Evolutionary conservation across 2,113 vertebrate species (phyloP).

Genomic region (Tyrannus savana): DNA sequence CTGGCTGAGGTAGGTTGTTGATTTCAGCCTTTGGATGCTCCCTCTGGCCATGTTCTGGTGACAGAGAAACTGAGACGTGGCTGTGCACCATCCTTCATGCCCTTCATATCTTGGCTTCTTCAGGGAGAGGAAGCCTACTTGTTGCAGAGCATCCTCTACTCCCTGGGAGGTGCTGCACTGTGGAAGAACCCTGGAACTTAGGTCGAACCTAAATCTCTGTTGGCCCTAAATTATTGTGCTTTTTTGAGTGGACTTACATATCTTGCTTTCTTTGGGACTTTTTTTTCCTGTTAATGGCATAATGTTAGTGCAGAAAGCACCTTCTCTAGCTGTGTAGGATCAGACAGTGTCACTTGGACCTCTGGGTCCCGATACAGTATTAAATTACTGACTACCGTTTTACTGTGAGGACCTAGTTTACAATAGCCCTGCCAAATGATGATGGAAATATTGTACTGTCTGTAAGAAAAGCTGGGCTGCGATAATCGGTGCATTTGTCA

Average conservation of each 20-base stretch:
- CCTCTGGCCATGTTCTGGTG: neutral
- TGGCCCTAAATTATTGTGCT: neutral
- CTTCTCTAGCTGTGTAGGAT: neutral
- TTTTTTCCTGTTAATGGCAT: neutral
- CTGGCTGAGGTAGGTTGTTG: neutral
- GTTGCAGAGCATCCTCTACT: neutral
- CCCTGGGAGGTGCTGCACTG: neutral
- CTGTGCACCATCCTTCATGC: neutral
- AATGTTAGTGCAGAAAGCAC: neutral
- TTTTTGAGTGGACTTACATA: neutral
- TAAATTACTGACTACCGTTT: neutral
- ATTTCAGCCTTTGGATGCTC: neutral
- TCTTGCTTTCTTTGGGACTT: neutral
- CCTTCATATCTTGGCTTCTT: rapidly evolving
- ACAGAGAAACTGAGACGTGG: neutral
- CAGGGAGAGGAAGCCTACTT: neutral
- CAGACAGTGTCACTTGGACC: neutral
- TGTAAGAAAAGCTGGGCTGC: neutral
- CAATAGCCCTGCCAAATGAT: neutral
- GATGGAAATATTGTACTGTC: neutral
- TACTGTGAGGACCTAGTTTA: neutral
- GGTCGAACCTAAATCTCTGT: neutral
- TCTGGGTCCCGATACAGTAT: neutral
- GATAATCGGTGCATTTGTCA: neutral
- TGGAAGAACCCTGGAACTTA: neutral